Percentiles rank a stretch among this genome's conserved stretches.
Conservation (phyloP, 2,113 vertebrate species). For the Macquaria ambigua region DNA sequence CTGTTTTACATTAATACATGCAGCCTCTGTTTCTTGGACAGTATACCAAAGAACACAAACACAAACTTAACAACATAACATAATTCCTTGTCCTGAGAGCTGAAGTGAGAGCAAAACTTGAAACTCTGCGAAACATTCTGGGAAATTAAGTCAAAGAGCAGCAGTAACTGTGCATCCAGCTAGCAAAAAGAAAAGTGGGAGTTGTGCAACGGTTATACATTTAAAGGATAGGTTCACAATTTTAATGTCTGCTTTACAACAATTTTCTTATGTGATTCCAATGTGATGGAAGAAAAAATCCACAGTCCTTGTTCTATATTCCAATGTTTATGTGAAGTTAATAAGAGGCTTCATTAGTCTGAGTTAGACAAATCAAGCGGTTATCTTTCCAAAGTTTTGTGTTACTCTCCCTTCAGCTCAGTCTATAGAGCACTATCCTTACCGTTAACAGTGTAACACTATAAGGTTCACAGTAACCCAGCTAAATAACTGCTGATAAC, state of each 20-base stretch:
- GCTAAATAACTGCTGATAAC: no score
- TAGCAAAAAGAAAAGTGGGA: not conserved
- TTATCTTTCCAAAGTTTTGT: no score
- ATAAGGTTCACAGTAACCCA: not conserved
- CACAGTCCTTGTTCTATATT: no score
- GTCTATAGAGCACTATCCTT: no score
- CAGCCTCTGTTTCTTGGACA: not conserved
- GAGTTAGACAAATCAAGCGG: no score
- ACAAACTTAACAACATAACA: not conserved
- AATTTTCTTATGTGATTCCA: no score
- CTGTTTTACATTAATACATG: not conserved
- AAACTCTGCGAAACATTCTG: not conserved
- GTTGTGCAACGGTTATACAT: not conserved
- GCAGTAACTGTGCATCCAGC: not conserved
- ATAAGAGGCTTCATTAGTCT: no score
- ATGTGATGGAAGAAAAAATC: no score
- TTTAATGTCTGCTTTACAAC: not conserved
- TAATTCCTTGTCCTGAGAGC: not conserved
- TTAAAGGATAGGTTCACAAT: not conserved
- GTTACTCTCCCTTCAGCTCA: no score
- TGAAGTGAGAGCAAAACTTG: not conserved
- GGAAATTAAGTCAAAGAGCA: slow-evolving; percentile 3
- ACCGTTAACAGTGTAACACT: not conserved
- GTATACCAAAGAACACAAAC: not conserved
- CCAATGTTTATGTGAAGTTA: no score